A percentile compares a stretch with the other conserved stretches of the same genome.
These are phyloP conservation scores for Lonchura striata DNA, from an alignment of 2,113 vertebrate genomes.

Conservation along the genomic window DNA sequence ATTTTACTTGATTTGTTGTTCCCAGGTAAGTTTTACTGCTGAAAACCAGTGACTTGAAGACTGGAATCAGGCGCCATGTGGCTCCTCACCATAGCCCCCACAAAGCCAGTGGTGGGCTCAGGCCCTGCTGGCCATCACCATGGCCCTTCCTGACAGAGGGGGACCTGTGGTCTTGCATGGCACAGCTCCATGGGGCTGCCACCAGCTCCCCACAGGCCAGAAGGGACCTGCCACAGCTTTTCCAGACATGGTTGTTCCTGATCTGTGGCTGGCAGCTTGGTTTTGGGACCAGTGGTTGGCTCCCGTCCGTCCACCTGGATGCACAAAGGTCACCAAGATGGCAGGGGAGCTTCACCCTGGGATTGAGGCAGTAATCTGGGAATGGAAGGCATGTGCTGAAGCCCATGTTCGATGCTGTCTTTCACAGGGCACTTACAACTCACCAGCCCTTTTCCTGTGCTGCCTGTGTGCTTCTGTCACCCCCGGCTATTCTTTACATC, in stretches of 20 bases:
- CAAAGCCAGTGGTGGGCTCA: rapidly evolving
- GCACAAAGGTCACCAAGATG: rapidly evolving
- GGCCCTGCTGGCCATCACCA: rapidly evolving
- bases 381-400: rapidly evolving
- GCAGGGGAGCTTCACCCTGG: rapidly evolving
- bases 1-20: constrained; percentile 50
- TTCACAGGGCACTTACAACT: background rate
- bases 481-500: background rate
- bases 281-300: rapidly evolving
- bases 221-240: rapidly evolving
- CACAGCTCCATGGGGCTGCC: rapidly evolving
- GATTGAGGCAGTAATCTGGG: rapidly evolving
- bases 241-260: rapidly evolving
- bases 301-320: rapidly evolving
- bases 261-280: rapidly evolving
- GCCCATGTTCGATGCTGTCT: background rate
- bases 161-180: rapidly evolving
- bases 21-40: constrained; percentile 59
- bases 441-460: rapidly evolving
- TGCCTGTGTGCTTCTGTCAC: background rate
- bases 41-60: background rate
- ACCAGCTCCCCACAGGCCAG: rapidly evolving
- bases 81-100: background rate
- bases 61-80: background rate
- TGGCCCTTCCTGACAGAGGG: rapidly evolving